Conservation (phyloP, 2,797 vertebrate species). For the Cyprinella venusta region DNA sequence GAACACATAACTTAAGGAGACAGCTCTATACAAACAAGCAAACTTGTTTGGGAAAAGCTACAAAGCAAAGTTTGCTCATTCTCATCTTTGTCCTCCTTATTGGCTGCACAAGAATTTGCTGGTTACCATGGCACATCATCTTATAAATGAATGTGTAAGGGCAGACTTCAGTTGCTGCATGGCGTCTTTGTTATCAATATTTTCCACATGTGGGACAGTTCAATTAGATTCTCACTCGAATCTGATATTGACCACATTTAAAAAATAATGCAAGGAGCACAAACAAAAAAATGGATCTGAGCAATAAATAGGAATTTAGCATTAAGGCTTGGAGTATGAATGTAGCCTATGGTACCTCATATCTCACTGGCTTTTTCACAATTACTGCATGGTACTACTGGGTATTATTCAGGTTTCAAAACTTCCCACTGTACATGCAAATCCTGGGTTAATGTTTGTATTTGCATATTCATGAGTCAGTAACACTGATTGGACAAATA, state of each 20-base stretch:
- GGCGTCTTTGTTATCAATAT: neutral
- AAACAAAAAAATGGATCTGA: constrained; percentile 9
- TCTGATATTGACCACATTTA: neutral
- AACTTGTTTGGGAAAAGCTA: neutral
- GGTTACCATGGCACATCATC: neutral
- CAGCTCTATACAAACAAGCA: neutral
- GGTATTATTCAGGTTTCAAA: constrained; percentile 15
- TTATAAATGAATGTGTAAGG: neutral
- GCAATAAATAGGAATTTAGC: neutral
- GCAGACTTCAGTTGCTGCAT: neutral
- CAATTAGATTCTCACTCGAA: neutral
- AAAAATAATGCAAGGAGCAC: neutral
- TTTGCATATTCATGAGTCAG: constrained; percentile 29
- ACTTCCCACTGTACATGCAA: neutral
- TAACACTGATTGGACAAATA: constrained; percentile 18
- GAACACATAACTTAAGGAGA: neutral
- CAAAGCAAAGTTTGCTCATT: neutral
- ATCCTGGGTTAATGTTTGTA: constrained; percentile 1
- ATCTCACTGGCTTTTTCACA: constrained; percentile 17
- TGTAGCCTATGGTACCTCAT: neutral
- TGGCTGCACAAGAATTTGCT: neutral
- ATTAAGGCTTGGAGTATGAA: neutral
- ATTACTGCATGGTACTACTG: neutral
- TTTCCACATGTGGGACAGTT: neutral
- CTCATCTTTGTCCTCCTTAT: neutral